These are phyloP conservation scores for Rhabdomys pumilio DNA, from an alignment of 2,797 vertebrate genomes.

Conservation along the genomic window DNA sequence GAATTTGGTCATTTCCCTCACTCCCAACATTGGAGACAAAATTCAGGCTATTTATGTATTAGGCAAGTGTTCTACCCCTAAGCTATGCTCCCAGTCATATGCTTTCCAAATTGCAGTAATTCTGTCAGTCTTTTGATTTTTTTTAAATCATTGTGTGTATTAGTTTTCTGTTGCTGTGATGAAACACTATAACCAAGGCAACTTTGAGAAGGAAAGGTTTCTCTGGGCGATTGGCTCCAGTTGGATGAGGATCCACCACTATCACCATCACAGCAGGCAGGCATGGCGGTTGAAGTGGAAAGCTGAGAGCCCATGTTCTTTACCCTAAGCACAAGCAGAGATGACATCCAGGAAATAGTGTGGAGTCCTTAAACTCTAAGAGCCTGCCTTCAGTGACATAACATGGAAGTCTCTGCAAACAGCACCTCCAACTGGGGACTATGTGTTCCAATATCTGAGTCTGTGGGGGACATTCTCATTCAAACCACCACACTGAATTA, in stretches of 20 bases:
- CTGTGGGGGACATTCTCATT: neutral
- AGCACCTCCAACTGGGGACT: neutral
- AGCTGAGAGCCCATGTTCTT: neutral
- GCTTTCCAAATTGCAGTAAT: conserved; percentile 3
- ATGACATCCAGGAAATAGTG: neutral
- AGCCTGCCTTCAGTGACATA: neutral
- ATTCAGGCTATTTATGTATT: neutral
- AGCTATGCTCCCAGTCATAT: no score
- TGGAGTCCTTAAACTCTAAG: neutral
- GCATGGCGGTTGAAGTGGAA: neutral
- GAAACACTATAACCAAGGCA: neutral
- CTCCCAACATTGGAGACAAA: neutral
- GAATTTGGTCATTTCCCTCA: neutral
- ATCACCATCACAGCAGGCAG: neutral
- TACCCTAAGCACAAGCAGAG: neutral
- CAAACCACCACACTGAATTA: neutral
- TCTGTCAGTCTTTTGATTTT: conserved; percentile 8
- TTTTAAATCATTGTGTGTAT: neutral
- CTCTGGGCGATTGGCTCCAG: neutral
- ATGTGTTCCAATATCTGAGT: neutral
- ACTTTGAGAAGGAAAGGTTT: neutral
- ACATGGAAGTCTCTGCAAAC: no score
- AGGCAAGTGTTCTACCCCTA: neutral
- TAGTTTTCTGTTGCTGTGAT: neutral
- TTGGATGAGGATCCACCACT: neutral